Base-by-base conservation (phyloP, 2,113 vertebrate species). In the Xyliphius kryptos region DNA sequence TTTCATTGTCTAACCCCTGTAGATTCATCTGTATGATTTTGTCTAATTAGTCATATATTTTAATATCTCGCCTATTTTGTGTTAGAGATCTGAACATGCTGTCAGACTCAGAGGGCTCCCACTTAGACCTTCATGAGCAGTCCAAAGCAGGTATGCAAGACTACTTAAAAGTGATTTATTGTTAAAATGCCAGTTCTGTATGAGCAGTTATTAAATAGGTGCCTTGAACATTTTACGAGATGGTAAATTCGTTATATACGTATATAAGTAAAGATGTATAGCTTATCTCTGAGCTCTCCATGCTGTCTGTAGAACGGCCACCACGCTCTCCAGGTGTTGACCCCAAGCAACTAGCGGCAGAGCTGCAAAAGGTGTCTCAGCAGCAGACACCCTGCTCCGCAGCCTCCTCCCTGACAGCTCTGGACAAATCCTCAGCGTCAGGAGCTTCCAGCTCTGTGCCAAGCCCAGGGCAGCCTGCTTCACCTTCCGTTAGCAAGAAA, bases 291-390 rank as follows among this genome's bases (percentile, higher is more conserved):
- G 9, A 37, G 8, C 37, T 14, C 9, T 8, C 11, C 16, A 17
- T 3, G 26, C 37, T 4, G 2, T 55, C 36, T 22, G 56, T 44
- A 67, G 65, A 60, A 32, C 65, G 91, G 80, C 91, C 80, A 11
- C 86, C 86, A 47, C 92, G 89, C 74, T 99, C 96, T 56, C 96
- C 95, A 3, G 96, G 95, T 15, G 93, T 99, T 15, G 96, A 99
- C 79, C 96, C 95, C 9, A 97, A 97, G 77, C 95, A 99, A 74
- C 71, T 99, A 78, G 94, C 95, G 0, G 94, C 94, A 1, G 96
- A 99, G 78, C 89, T 99, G 54, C 95, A 98, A 67, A 99, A 99
- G 79, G 96, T 99, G 65, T 98, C 95, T 0, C 90, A 95, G 13
- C 95, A 97, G 80, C 94, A 97, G 84, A 86, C 86, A 0, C 89